Base-by-base conservation (phyloP, 2,797 vertebrate species). In the Melanotaenia parkinsoni region DNA sequence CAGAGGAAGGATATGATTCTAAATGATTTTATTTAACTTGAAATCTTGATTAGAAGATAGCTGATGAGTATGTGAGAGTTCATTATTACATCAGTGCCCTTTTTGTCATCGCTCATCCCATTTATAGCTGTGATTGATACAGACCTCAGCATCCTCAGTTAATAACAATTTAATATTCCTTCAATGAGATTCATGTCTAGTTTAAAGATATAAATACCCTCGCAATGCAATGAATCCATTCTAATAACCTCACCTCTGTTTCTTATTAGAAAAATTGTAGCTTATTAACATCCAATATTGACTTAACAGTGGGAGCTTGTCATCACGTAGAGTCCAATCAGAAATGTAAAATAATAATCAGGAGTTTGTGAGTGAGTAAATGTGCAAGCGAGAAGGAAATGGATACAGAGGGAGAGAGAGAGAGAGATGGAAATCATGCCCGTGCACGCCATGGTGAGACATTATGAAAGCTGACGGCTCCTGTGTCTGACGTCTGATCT, bases 401-500 rank as follows among this genome's bases (percentile, higher is more conserved):
- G 37, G 62, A 79, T 20, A 57, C 40, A 77, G 47, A n/a, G 50
- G 63, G 11, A 70, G 60, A 47, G 50, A 66, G 11, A 71, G 37
- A 53, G 60, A 50, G 67, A 68, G 64, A 83, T 74, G 56, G 80
- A 86, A 87, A 77, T 47, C 72, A 64, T 84, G 82, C 81, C 76
- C 63, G 67, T 80, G 68, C 75, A 70, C 77, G 38, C 78, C 62
- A 45, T 64, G 76, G 78, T 80, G 68, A 94, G 94, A 94, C 85
- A 79, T 93, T 88, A 94, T 93, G 80, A 71, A 86, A 94, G 80
- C 83, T 89, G 94, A 95, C 92, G 85, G 93, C 80, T 80, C 87
- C 88, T 90, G 92, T 84, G 89, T 92, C 89, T 94, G 92, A 94
- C 84, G 89, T 90, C 93, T 93, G 92, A 95, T 95, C 91, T 88